These are phyloP conservation scores for Anolis apletophallus DNA, from an alignment of 2,797 vertebrate genomes.

Conservation along the genomic window DNA sequence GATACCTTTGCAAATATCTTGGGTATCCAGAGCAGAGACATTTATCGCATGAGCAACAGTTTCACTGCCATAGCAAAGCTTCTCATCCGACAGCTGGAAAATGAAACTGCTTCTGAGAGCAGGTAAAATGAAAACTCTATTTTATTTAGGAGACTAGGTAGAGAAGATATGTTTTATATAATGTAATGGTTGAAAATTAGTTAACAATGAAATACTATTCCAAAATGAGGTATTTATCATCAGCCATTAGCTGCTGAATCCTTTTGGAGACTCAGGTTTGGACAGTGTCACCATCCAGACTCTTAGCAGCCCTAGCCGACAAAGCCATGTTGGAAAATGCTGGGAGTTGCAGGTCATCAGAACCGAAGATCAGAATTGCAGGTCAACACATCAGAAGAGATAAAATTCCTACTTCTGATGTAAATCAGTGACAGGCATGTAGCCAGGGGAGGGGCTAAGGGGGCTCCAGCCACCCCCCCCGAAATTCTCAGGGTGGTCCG, in stretches of 20 bases:
- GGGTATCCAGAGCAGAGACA: slow-evolving; percentile 87
- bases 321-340: too few species aligned
- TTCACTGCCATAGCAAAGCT: slow-evolving; percentile 89
- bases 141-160: accelerated
- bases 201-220: not conserved
- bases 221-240: not conserved
- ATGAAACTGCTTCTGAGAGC: slow-evolving; percentile 41
- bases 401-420: too few species aligned
- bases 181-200: accelerated
- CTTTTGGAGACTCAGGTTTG: not conserved
- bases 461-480: too few species aligned
- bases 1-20: slow-evolving; percentile 84
- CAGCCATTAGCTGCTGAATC: not conserved
- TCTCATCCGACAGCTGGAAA: slow-evolving; percentile 82
- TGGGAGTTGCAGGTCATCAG: too few species aligned
- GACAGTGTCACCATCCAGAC: too few species aligned
- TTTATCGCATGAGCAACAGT: slow-evolving; percentile 97
- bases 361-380: too few species aligned
- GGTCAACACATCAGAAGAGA: too few species aligned
- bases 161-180: not conserved
- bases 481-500: too few species aligned
- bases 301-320: too few species aligned
- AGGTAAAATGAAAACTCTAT: slow-evolving; percentile 75
- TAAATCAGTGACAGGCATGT: not conserved
- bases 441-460: too few species aligned